These are phyloP conservation scores for Paradoxurus hermaphroditus DNA, from an alignment of 2,113 vertebrate species.

Conservation along the genomic window DNA sequence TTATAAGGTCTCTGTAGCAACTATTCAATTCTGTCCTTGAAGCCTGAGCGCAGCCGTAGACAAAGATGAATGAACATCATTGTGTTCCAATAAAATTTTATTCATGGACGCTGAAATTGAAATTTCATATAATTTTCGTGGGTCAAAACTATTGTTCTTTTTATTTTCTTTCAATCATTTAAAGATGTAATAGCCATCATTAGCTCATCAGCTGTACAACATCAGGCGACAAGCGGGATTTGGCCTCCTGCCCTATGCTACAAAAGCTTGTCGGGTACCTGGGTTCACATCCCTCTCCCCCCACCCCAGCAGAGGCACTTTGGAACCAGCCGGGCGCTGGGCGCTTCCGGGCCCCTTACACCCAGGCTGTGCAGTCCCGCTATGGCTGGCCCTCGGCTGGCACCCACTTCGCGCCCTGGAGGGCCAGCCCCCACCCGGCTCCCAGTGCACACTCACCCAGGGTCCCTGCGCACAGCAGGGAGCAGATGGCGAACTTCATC, in stretches of 20 bases:
- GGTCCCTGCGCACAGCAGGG: background rate
- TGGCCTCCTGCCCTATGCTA: background rate
- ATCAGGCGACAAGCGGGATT: background rate
- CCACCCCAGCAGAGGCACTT: background rate
- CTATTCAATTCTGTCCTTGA: background rate
- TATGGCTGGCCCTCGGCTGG: background rate
- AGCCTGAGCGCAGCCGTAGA: background rate
- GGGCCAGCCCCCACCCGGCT: background rate
- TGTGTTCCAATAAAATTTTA: background rate
- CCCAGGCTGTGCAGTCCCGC: background rate
- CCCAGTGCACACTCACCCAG: slow-evolving; percentile 46
- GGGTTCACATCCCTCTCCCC: accelerated
- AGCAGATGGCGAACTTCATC: background rate
- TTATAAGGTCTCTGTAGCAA: background rate
- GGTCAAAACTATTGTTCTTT: background rate
- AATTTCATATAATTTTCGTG: background rate
- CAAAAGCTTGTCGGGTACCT: background rate
- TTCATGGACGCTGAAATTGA: background rate
- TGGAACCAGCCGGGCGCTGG: background rate
- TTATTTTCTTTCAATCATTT: background rate
- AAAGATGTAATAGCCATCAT: background rate
- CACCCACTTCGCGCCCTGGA: background rate
- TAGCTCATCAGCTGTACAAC: background rate
- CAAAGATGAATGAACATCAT: background rate
- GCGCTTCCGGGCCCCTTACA: background rate